Percentiles rank a stretch among this genome's conserved stretches.
Conservation (phyloP, 2,888 invertebrate species). For the Yponomeuta cagnagella region DNA sequence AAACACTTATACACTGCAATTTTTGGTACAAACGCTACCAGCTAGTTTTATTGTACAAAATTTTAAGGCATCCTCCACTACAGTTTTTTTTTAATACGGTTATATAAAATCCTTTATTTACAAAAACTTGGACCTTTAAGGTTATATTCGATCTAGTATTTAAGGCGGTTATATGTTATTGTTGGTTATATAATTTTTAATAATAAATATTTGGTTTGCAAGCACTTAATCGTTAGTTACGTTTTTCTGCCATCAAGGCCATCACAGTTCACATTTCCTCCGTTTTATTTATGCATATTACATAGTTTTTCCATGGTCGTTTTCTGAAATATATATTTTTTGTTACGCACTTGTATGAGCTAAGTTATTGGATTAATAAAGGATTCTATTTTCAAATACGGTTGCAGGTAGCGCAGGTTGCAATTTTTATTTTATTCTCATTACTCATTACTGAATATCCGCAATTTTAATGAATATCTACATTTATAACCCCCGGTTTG, state of each 20-base stretch:
- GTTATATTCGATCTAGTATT: slow-evolving; percentile 41
- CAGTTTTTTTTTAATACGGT: slow-evolving; percentile 35
- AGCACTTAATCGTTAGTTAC: slow-evolving; percentile 50
- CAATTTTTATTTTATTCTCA: background rate
- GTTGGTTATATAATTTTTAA: slow-evolving; percentile 30
- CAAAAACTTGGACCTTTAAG: slow-evolving; percentile 60
- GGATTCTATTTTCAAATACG: background rate
- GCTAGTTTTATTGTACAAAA: slow-evolving; percentile 30
- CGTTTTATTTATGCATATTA: background rate
- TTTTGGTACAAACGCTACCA: slow-evolving; percentile 9
- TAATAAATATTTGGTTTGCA: slow-evolving; percentile 53
- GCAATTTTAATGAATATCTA: no score
- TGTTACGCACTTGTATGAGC: background rate
- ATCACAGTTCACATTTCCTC: slow-evolving; percentile 49
- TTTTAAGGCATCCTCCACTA: slow-evolving; percentile 58
- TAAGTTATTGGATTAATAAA: background rate
- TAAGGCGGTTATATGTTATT: slow-evolving; percentile 54
- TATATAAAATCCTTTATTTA: slow-evolving; percentile 48
- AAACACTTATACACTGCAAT: slow-evolving; percentile 23
- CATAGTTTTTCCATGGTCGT: background rate
- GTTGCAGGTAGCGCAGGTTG: background rate
- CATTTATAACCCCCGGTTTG: no score
- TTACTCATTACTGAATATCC: no score
- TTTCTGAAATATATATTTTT: slow-evolving; percentile 1
- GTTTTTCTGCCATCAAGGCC: slow-evolving; percentile 60